These are phyloP conservation scores for Corythoichthys haematopterus DNA, from an alignment of 2,113 vertebrate species.

Conservation along the genomic window DNA sequence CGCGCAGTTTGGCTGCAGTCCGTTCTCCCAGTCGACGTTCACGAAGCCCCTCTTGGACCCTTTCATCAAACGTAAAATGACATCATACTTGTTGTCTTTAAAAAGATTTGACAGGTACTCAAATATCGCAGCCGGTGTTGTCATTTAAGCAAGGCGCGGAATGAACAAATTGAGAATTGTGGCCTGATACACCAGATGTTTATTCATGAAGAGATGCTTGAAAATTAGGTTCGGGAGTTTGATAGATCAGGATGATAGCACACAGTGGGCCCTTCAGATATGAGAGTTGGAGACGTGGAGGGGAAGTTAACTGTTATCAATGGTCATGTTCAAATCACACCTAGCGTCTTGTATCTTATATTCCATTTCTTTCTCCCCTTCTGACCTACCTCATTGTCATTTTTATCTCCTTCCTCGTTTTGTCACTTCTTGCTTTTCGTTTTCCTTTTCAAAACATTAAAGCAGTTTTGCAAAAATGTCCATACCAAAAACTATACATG, in stretches of 20 bases:
- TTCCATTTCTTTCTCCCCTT: no score
- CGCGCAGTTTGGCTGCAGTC: constrained; percentile 19
- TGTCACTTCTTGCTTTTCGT: no score
- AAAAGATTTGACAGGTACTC: constrained; percentile 64
- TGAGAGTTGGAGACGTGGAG: neutral
- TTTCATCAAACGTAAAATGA: neutral
- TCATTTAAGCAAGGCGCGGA: constrained; percentile 45
- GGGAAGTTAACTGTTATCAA: neutral
- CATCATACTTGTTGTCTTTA: constrained; percentile 62
- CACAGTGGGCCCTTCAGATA: neutral
- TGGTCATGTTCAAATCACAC: neutral
- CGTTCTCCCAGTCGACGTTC: neutral
- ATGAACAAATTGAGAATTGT: constrained; percentile 26
- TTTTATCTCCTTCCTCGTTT: no score
- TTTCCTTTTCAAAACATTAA: no score
- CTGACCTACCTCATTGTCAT: no score
- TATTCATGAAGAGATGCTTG: constrained; percentile 21
- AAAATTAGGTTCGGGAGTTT: neutral
- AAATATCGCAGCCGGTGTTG: constrained; percentile 54
- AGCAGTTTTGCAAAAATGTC: no score
- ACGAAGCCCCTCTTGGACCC: neutral
- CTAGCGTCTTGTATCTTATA: no score
- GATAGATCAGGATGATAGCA: neutral
- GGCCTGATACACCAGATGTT: constrained; percentile 31
- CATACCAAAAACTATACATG: no score